Conservation (phyloP, 2,797 vertebrate genomes). For the Pyrocephalus nanus region DNA sequence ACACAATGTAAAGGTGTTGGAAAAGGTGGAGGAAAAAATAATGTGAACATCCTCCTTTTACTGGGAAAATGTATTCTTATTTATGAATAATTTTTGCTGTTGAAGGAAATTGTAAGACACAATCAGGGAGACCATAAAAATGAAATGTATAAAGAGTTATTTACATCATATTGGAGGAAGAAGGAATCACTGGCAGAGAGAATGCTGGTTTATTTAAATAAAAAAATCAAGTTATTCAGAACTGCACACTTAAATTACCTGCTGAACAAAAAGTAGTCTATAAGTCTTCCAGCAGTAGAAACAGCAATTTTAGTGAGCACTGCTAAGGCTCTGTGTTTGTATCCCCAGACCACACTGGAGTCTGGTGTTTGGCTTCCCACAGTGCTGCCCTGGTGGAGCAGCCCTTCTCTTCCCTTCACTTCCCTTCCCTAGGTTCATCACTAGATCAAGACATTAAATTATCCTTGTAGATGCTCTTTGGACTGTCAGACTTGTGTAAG, state of each 20-base stretch:
- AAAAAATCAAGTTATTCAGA: constrained; percentile 16
- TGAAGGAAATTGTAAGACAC: neutral
- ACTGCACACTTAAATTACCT: constrained; percentile 29
- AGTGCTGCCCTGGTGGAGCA: neutral
- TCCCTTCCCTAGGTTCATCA: neutral
- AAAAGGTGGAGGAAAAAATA: neutral
- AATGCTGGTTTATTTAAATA: constrained; percentile 43
- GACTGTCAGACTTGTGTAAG: neutral
- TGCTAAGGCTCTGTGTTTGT: neutral
- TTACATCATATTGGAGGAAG: constrained; percentile 22
- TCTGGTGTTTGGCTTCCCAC: neutral
- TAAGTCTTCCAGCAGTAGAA: neutral
- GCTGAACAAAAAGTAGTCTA: neutral
- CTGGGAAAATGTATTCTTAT: constrained; percentile 23
- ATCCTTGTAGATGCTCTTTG: neutral
- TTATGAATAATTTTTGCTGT: neutral
- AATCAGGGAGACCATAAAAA: neutral
- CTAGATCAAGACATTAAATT: neutral
- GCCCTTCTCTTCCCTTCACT: neutral
- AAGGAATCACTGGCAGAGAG: neutral
- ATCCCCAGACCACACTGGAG: neutral
- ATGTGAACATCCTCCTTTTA: neutral
- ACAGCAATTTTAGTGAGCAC: neutral
- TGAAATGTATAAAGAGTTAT: neutral
- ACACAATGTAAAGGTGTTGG: neutral